phyloP scores from a whole-genome alignment of 2,797 vertebrate genomes.

The Ctenosaura bakeri region DNA sequence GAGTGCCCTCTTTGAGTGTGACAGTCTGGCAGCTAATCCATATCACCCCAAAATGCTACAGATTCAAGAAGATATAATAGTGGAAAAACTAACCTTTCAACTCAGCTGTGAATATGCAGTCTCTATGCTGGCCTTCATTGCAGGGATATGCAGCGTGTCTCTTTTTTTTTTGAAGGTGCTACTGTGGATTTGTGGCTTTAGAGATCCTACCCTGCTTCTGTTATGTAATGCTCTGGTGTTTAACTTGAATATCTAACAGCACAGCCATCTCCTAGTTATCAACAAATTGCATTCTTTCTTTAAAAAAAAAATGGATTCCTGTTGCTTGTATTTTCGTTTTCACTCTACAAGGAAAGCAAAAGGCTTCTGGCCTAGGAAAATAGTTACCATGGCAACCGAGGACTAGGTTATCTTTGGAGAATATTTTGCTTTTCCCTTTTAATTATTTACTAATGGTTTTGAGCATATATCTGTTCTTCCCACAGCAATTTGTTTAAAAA shows the following conservation, averaged over 20 bases:
- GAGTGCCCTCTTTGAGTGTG: background rate
- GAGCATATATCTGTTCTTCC: conserved; percentile 52
- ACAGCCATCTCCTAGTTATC: background rate
- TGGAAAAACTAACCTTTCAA: background rate
- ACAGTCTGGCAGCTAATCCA: background rate
- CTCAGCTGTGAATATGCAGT: background rate
- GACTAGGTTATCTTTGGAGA: conserved; percentile 73
- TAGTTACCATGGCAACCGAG: conserved; percentile 76
- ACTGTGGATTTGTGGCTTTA: background rate
- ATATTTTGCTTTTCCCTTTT: conserved; percentile 76
- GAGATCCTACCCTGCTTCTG: conserved; percentile 10
- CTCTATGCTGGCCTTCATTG: background rate
- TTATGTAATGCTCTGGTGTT: conserved; percentile 4
- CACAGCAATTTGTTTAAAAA: conserved; percentile 36
- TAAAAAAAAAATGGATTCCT: conserved; percentile 42
- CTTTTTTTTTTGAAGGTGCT: background rate
- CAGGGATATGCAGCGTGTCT: background rate
- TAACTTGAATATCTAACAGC: background rate
- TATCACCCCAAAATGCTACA: background rate
- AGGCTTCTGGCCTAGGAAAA: conserved; percentile 69
- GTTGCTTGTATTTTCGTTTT: conserved; percentile 28
- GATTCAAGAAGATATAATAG: background rate
- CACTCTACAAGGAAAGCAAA: background rate
- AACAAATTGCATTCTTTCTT: background rate
- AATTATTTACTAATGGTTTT: conserved; percentile 79